These are phyloP conservation scores for Ennomos fuscantarius DNA, from an alignment of 2,888 invertebrate species.

Conservation along the genomic window DNA sequence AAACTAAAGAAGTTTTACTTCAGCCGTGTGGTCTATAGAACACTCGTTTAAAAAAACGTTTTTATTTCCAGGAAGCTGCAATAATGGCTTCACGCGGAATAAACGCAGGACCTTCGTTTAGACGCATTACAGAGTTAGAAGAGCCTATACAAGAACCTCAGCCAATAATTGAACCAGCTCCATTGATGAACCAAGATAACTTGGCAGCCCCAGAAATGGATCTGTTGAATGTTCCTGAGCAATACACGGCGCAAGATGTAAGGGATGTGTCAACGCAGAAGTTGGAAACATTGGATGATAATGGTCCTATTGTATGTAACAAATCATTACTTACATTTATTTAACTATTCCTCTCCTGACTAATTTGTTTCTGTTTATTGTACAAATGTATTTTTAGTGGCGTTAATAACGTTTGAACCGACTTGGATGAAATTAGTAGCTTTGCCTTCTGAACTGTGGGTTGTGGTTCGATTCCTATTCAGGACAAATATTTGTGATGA, in stretches of 20 bases:
- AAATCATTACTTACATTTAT: no score
- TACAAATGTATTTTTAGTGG: no score
- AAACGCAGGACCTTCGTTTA: slow-evolving; percentile 37
- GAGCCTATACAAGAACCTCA: slow-evolving; percentile 37
- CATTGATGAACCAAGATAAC: slow-evolving; percentile 15
- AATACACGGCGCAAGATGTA: slow-evolving; percentile 43
- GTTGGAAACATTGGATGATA: slow-evolving; percentile 41
- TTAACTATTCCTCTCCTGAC: no score
- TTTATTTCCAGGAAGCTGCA: slow-evolving; percentile 37
- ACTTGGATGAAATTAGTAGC: no score
- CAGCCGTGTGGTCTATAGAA: no score
- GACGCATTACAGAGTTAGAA: slow-evolving; percentile 50
- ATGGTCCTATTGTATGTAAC: no score
- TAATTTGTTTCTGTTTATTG: no score
- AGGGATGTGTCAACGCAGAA: slow-evolving; percentile 64
- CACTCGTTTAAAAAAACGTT: slow-evolving; percentile 2
- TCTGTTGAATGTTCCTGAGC: slow-evolving; percentile 1
- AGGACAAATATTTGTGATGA: no score
- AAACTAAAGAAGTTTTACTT: no score
- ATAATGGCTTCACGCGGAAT: slow-evolving; percentile 36
- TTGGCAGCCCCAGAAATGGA: slow-evolving; percentile 30
- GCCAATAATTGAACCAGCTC: slow-evolving; percentile 4
- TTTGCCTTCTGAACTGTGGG: no score
- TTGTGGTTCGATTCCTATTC: no score
- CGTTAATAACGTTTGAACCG: no score